phyloP scores from a whole-genome alignment of 2,797 vertebrate genomes.

The Coregonus sp. region DNA sequence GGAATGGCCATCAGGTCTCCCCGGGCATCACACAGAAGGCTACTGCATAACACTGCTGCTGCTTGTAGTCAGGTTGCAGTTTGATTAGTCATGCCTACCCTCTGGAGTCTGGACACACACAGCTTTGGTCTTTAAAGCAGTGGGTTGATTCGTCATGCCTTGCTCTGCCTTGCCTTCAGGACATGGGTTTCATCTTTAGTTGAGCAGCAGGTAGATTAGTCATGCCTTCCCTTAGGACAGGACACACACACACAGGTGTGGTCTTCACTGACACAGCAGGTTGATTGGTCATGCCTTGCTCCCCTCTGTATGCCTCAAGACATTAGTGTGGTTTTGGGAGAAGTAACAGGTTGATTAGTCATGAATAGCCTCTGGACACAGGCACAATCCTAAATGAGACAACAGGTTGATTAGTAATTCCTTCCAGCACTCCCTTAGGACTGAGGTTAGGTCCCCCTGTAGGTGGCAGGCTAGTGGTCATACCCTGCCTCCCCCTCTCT shows the following conservation, averaged over 20 bases:
- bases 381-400: not conserved
- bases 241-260: not conserved
- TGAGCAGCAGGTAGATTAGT: constrained; percentile 3
- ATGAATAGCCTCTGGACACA: too few species aligned
- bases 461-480: not conserved
- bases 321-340: constrained; percentile 6
- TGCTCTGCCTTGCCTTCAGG: not conserved
- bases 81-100: not conserved
- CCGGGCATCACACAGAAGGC: constrained; percentile 41
- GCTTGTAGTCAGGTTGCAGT: not conserved
- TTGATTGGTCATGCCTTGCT: constrained; percentile 6
- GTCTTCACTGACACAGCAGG: not conserved
- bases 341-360: constrained; percentile 27
- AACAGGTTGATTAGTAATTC: not conserved
- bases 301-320: not conserved
- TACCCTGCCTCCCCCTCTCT: too few species aligned
- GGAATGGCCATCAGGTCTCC: constrained; percentile 56
- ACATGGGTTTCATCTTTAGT: not conserved
- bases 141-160: not conserved
- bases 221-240: not conserved
- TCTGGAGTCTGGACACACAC: not conserved
- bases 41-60: constrained; percentile 30
- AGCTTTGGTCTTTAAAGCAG: not conserved
- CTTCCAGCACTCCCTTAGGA: constrained; percentile 1
- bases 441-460: not conserved